A percentile compares a stretch with the other conserved stretches of the same genome.
These are phyloP conservation scores for Liodrosophila aerea DNA, from an alignment of 2,888 invertebrate genomes.

Conservation along the genomic window DNA sequence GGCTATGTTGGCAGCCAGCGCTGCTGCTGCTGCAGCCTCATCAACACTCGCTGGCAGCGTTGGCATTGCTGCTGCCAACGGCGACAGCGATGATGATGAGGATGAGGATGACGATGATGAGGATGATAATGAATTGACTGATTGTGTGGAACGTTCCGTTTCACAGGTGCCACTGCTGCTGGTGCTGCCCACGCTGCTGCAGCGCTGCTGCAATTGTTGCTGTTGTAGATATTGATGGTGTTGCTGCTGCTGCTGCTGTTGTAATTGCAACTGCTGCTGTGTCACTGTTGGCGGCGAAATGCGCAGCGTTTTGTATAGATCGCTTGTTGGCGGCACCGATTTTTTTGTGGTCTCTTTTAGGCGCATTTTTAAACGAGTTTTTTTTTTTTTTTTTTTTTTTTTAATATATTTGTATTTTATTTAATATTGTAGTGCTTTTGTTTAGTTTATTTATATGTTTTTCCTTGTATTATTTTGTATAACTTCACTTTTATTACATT, in stretches of 20 bases:
- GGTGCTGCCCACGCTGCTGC: slow-evolving; percentile 80
- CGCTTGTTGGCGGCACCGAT: slow-evolving; percentile 53
- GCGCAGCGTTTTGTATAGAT: slow-evolving; percentile 60
- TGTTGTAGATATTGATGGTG: slow-evolving; percentile 62
- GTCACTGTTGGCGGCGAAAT: slow-evolving; percentile 55
- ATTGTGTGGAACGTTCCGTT: slow-evolving; percentile 75
- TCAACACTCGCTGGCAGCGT: slow-evolving; percentile 33
- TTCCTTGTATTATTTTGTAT: too few relatives aligned
- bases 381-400: slow-evolving; percentile 18
- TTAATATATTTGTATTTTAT: slow-evolving; percentile 1
- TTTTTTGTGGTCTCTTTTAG: slow-evolving; percentile 72
- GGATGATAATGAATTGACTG: slow-evolving; percentile 34
- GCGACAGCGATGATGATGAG: slow-evolving; percentile 63
- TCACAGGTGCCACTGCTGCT: slow-evolving; percentile 81
- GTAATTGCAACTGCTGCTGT: slow-evolving; percentile 44
- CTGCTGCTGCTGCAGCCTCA: slow-evolving; percentile 71
- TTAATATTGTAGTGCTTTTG: too few relatives aligned
- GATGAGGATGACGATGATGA: slow-evolving; percentile 66
- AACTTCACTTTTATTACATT: too few relatives aligned
- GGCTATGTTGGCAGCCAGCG: slow-evolving; percentile 81
- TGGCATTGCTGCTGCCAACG: slow-evolving; percentile 64
- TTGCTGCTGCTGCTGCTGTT: slow-evolving; percentile 66
- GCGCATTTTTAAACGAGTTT: slow-evolving; percentile 48
- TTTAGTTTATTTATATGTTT: too few relatives aligned
- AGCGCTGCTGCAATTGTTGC: slow-evolving; percentile 70